Conservation (phyloP, 2,797 vertebrate genomes). For the Perdix hodgsoniae region DNA sequence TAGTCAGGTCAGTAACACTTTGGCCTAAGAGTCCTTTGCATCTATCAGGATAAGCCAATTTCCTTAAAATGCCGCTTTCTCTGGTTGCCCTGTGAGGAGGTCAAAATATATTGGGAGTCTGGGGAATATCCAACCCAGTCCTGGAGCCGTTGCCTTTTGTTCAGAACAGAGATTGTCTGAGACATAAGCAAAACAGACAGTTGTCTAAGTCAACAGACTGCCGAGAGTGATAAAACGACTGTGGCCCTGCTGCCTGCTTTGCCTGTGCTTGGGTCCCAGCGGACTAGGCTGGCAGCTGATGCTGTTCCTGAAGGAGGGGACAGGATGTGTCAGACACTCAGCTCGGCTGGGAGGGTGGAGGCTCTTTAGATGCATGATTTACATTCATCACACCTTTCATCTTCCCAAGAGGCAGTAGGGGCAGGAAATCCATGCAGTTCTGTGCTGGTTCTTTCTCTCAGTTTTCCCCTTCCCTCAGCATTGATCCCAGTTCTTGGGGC, state of each 20-base stretch:
- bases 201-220: neutral
- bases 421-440: neutral
- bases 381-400: slow-evolving; percentile 41
- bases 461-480: neutral
- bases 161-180: neutral
- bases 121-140: neutral
- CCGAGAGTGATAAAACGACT: neutral
- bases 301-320: slow-evolving; percentile 22
- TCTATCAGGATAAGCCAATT: neutral
- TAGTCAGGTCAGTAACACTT: neutral
- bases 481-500: neutral
- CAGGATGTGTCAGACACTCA: neutral
- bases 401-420: neutral
- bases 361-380: slow-evolving; percentile 28
- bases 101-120: neutral
- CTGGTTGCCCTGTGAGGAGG: neutral
- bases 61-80: slow-evolving; percentile 14
- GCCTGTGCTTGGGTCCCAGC: neutral
- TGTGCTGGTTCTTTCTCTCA: neutral
- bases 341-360: slow-evolving; percentile 20
- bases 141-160: neutral
- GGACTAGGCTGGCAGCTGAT: slow-evolving; percentile 6
- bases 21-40: neutral
- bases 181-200: neutral
- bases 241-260: neutral